Evolutionary conservation across 2,113 vertebrate genomes (phyloP).

Genomic region (Elanus axillaris): DNA sequence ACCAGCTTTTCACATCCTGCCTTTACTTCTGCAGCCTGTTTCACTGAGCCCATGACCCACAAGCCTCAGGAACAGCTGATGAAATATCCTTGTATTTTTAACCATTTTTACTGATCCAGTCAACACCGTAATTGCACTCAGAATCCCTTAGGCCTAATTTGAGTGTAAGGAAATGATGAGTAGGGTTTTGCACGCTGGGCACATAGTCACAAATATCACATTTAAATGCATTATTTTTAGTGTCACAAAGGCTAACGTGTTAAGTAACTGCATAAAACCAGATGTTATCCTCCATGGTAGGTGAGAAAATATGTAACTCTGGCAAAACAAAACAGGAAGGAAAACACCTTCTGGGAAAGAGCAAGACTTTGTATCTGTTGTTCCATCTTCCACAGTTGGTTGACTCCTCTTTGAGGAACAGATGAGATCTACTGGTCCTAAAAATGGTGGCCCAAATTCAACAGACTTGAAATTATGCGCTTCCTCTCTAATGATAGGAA

Average conservation of each 20-base stretch:
- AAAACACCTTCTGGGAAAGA: neutral
- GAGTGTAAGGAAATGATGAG: neutral
- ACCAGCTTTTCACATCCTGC: neutral
- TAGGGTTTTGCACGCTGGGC: neutral
- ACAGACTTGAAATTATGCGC: neutral
- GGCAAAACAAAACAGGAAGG: slow-evolving; percentile 15
- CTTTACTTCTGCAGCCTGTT: neutral
- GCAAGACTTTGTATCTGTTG: neutral
- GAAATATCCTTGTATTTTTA: slow-evolving; percentile 20
- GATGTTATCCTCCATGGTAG: neutral
- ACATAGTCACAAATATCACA: slow-evolving; percentile 24
- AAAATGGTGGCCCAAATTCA: neutral
- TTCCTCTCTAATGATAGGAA: neutral
- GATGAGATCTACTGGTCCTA: neutral
- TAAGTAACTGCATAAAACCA: neutral
- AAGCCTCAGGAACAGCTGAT: neutral
- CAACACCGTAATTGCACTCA: neutral
- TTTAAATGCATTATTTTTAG: slow-evolving; percentile 47
- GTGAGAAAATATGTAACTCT: neutral
- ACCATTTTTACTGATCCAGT: neutral
- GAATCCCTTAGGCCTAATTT: neutral
- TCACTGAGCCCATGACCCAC: neutral
- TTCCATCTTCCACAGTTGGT: neutral
- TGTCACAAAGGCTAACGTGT: neutral
- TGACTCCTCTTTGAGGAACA: neutral